A percentile compares a stretch with the other conserved stretches of the same genome.
phyloP scores from a whole-genome alignment of 2,113 vertebrate species.

The Zeus faber region DNA sequence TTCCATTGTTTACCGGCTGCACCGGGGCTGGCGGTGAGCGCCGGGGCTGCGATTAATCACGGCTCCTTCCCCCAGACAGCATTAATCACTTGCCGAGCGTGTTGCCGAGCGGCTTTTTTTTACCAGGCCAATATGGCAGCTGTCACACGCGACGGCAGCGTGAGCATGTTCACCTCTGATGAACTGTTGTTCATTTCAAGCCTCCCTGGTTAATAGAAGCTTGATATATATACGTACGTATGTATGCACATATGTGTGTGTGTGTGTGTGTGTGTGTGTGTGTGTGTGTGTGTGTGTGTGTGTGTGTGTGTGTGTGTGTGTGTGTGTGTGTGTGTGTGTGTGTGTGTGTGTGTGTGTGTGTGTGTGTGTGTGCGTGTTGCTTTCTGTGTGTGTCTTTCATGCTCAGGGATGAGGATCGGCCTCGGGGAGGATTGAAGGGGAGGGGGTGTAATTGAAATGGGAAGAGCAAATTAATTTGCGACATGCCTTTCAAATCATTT shows the following conservation, averaged over 20 bases:
- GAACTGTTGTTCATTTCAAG: constrained; percentile 25
- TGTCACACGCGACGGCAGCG: constrained; percentile 17
- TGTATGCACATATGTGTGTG: background rate
- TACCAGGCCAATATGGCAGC: constrained; percentile 38
- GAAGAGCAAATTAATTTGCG: constrained; percentile 42
- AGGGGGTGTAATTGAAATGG: constrained; percentile 42
- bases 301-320: too few species aligned
- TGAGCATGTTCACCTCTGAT: background rate
- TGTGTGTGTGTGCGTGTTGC: constrained; percentile 10
- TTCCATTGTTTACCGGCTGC: constrained; percentile 52
- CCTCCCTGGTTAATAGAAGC: background rate
- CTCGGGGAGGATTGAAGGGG: constrained; percentile 15
- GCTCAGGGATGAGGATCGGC: too few species aligned
- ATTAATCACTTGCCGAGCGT: constrained; percentile 56
- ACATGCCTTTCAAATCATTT: constrained; percentile 38
- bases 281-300: constrained; percentile 16
- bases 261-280: background rate
- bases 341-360: background rate
- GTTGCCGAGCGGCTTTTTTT: constrained; percentile 41
- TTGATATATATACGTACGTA: background rate
- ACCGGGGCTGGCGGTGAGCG: constrained; percentile 30
- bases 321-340: too few species aligned
- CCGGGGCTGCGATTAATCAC: constrained; percentile 63
- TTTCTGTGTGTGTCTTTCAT: too few species aligned
- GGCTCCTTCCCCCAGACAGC: constrained; percentile 45